Percentiles rank a stretch among this genome's conserved stretches.
These are phyloP conservation scores for Sacculina carcini DNA, from an alignment of 2,888 invertebrate genomes.

Conservation along the genomic window DNA sequence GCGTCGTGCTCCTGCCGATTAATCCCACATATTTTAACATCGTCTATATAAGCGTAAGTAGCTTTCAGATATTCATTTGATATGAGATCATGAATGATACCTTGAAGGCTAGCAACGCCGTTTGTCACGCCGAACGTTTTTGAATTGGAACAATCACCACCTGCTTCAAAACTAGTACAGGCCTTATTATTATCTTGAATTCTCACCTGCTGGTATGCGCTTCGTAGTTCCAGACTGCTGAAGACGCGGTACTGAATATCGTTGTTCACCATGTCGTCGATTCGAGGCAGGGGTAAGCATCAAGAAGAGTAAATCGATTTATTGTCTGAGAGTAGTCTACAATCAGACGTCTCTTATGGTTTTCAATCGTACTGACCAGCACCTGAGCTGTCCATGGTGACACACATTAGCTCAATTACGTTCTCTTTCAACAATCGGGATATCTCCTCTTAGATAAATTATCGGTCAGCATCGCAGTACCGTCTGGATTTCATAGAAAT, in stretches of 20 bases:
- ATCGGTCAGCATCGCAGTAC: neutral
- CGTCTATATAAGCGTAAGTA: neutral
- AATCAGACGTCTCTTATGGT: neutral
- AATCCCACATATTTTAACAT: neutral
- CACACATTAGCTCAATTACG: neutral
- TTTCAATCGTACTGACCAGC: neutral
- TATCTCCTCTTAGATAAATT: neutral
- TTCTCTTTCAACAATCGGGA: neutral
- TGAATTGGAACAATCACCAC: constrained; percentile 8
- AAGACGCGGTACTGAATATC: constrained; percentile 8
- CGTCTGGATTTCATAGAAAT: neutral
- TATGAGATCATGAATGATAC: constrained; percentile 9
- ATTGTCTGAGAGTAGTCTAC: constrained; percentile 4
- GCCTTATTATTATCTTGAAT: constrained; percentile 3
- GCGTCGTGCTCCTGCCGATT: neutral
- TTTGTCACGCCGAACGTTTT: constrained; percentile 10
- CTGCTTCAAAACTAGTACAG: constrained; percentile 10
- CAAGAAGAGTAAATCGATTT: neutral
- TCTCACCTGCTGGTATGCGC: constrained; percentile 9
- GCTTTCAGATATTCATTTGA: neutral
- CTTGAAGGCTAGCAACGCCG: constrained; percentile 8
- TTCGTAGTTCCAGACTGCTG: constrained; percentile 9
- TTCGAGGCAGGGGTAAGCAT: constrained; percentile 8
- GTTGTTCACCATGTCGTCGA: constrained; percentile 3
- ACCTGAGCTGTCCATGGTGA: constrained; percentile 7